Base-by-base conservation (phyloP, 2,888 invertebrate genomes). In the Pachymerium ferrugineum region DNA sequence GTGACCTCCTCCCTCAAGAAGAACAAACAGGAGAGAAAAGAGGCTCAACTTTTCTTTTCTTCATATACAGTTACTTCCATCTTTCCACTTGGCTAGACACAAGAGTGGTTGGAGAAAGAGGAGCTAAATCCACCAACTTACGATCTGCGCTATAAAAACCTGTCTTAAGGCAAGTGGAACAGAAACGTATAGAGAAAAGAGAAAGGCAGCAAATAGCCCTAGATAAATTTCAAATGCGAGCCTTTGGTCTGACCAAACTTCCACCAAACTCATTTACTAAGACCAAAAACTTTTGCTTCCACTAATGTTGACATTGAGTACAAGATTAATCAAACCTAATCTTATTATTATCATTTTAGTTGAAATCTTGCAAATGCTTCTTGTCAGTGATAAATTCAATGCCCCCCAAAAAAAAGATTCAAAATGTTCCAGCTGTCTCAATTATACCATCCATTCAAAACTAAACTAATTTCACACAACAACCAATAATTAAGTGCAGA, bases 121-220 rank as follows among this genome's bases (percentile, higher is more conserved):
- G 62, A 62, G 62, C 62, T 62, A 62, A 62, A 62, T 62, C 62
- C 62, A 25, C 25, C 62, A 62, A 62, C 62, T 62, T 62, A 62
- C 62, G 62, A 62, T 62, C 62, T n/a, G 14, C 62, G 62, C 62
- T 62, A 62, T 62, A 62, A 62, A 62, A 62, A 62, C 62, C 62
- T 62, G 62, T 62, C 62, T 62, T 62, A 62, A 62, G 62, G 62
- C 62, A 62, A 62, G 62, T 62, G 62, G 62, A 62, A 62, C 62
- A 62, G 62, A 62, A 62, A 62, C 25, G 25, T 62, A 62, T 22
- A 62, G 62, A 62, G 6, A 28, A 14, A 10, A 4, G 14, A 38
- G 38, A 38, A 38, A 38, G 16, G 38, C 38, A 62, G 62, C 62
- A 62, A 62, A 62, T 62, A 62, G 62, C 22, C 25, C 62, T 10